Base-by-base conservation (phyloP, 1,140 invertebrate species). In the Brachionus angularis region DNA sequence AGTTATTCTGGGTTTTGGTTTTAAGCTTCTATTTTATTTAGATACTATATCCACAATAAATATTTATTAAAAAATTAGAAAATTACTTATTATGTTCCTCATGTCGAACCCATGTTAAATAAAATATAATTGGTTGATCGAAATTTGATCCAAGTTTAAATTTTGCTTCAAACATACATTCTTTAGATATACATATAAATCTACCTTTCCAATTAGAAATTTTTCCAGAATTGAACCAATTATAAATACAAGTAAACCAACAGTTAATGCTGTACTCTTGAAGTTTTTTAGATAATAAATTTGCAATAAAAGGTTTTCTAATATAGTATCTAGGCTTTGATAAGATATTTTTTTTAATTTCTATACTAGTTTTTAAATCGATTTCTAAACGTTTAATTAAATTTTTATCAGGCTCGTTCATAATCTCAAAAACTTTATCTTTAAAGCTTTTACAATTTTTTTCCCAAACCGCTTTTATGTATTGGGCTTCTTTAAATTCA, bases 391-490 rank as follows among this genome's bases (percentile, higher is more conserved):
- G 1, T 16, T 47, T 47, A 47, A 47, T 47, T 18, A 47, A 47
- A 47, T 5, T 18, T 7, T 47, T 18, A 7, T 47, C 44, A 47
- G 8, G 21, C 1, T 16, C 21, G 14, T 47, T 47, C 44, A 18
- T 18, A 1, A 47, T 3, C 44, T 47, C 16, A 7, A 21, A 16
- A 18, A 47, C n/a, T 7, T 16, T 18, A 47, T 12, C 2, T 47
- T 18, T 47, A 47, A 47, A 47, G 18, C 21, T 47, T 47, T 47
- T 47, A 47, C 44, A 47, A 47, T 47, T 47, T 47, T 47, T 47
- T 47, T n/a, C 1, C 44, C 44, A 47, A n/a, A 18, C 21, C 21
- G 44, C 44, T 47, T 47, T 47, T n/a, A 47, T 47, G n/a, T 47
- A 47, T 47, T 47, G 44, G 21, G 44, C 44, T 12, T 47, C n/a